A percentile compares a stretch with the other conserved stretches of the same genome.
Conservation (phyloP, 2,797 vertebrate genomes). For the Peromyscus attwateri region DNA sequence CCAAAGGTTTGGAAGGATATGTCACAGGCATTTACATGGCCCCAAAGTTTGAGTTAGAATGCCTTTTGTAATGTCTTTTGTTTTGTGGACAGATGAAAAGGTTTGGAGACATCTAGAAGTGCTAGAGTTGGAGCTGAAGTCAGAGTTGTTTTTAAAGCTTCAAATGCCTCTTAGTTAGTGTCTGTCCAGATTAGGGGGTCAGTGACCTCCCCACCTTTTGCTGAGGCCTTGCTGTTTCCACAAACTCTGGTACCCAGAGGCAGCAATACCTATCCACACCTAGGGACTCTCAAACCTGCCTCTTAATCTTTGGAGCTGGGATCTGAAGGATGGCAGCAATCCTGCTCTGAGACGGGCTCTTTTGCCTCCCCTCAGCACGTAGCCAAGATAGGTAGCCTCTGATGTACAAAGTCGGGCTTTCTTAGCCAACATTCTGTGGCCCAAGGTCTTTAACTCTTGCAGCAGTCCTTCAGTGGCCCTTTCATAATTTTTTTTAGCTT, state of each 20-base stretch:
- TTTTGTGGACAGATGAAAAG: background rate
- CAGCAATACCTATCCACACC: background rate
- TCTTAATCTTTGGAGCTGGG: background rate
- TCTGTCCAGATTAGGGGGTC: too few relatives aligned
- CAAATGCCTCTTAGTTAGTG: background rate
- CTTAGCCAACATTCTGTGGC: background rate
- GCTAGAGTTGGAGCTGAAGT: background rate
- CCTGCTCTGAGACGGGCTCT: too few relatives aligned
- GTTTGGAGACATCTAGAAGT: background rate
- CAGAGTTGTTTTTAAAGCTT: background rate
- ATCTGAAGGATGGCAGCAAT: background rate
- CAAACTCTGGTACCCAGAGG: background rate
- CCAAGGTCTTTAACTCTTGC: background rate
- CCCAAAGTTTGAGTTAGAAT: background rate
- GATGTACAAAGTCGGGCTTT: background rate
- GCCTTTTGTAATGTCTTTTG: background rate
- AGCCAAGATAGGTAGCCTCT: background rate
- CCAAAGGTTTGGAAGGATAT: too few relatives aligned
- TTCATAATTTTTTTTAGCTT: background rate
- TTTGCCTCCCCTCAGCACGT: background rate
- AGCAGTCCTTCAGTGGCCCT: background rate
- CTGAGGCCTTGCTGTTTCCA: background rate
- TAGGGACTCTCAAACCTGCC: too few relatives aligned
- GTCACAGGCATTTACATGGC: background rate
- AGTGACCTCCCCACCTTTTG: background rate